A percentile compares a stretch with the other conserved stretches of the same genome.
Conservation (phyloP, 2,888 invertebrate genomes). For the Smittia aterrima region DNA sequence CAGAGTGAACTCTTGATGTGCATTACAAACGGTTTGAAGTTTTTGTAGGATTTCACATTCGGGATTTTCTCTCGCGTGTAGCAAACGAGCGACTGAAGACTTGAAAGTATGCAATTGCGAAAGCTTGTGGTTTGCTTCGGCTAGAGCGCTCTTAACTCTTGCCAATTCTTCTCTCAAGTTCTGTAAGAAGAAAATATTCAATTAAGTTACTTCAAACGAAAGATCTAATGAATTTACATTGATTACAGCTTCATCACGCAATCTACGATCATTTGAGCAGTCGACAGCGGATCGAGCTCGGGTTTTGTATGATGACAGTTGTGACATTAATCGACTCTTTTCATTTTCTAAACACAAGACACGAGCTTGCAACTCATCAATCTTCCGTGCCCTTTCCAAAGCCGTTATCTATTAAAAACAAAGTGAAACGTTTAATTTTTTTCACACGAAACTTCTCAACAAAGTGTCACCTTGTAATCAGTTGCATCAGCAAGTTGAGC, state of each 20-base stretch:
- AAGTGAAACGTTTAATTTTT: slow-evolving; percentile 26
- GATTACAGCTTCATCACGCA: slow-evolving; percentile 52
- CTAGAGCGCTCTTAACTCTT: slow-evolving; percentile 69
- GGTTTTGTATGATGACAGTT: slow-evolving; percentile 50
- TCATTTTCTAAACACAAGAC: slow-evolving; percentile 77
- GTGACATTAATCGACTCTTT: slow-evolving; percentile 59
- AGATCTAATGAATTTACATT: slow-evolving; percentile 59
- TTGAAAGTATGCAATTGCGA: slow-evolving; percentile 76
- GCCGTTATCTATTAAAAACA: slow-evolving; percentile 66
- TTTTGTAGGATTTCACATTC: slow-evolving; percentile 75
- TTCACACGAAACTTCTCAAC: slow-evolving; percentile 41
- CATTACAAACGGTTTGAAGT: slow-evolving; percentile 78
- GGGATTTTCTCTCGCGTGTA: slow-evolving; percentile 69
- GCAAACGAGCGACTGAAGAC: slow-evolving; percentile 68
- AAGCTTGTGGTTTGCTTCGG: slow-evolving; percentile 73
- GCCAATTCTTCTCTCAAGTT: slow-evolving; percentile 74
- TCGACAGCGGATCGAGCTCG: slow-evolving; percentile 50
- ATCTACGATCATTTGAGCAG: slow-evolving; percentile 51
- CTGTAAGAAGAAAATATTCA: slow-evolving; percentile 46
- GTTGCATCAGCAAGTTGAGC: slow-evolving; percentile 81
- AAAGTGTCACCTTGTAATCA: slow-evolving; percentile 69
- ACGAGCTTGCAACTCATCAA: slow-evolving; percentile 79
- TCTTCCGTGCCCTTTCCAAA: slow-evolving; percentile 76
- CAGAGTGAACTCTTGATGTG: slow-evolving; percentile 82
- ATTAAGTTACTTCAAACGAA: slow-evolving; percentile 6